Conservation (phyloP, 2,113 vertebrate genomes). For the Dromaius novaehollandiae region DNA sequence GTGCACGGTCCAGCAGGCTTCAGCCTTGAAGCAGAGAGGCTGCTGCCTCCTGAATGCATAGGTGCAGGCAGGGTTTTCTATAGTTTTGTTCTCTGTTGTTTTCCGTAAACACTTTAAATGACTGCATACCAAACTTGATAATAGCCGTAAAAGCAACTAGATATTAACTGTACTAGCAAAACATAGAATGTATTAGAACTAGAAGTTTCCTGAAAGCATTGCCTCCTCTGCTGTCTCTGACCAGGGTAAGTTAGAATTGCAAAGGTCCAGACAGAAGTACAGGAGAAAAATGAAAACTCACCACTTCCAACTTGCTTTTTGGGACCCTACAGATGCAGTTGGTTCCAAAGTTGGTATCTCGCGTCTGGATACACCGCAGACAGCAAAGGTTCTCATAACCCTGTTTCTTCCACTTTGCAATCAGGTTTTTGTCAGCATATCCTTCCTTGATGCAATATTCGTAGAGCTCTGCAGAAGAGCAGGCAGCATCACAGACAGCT, state of each 20-base stretch:
- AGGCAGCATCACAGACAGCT: not conserved
- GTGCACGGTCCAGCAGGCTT: not conserved
- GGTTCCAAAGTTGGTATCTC: conserved; percentile 98
- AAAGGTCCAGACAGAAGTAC: not conserved
- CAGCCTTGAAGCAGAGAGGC: not conserved
- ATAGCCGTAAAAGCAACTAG: not conserved
- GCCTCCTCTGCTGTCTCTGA: not conserved
- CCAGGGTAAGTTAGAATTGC: not conserved
- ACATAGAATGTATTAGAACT: not conserved
- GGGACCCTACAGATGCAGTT: conserved; percentile 98
- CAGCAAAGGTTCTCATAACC: conserved; percentile 98
- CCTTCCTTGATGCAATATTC: conserved; percentile 98
- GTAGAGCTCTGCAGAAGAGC: conserved; percentile 85
- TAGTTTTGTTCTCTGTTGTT: not conserved
- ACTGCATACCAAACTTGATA: not conserved
- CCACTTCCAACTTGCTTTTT: conserved; percentile 98
- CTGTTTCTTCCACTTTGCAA: conserved; percentile 99
- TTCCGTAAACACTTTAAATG: accelerated
- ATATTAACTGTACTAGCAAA: not conserved
- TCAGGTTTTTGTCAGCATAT: conserved; percentile 97
- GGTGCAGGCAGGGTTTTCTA: not conserved
- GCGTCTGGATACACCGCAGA: conserved; percentile 95
- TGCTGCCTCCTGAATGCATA: not conserved
- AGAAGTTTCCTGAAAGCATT: not conserved
- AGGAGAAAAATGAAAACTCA: conserved; percentile 55